phyloP scores from a whole-genome alignment of 2,113 vertebrate species.

The Myotis lucifugus region DNA sequence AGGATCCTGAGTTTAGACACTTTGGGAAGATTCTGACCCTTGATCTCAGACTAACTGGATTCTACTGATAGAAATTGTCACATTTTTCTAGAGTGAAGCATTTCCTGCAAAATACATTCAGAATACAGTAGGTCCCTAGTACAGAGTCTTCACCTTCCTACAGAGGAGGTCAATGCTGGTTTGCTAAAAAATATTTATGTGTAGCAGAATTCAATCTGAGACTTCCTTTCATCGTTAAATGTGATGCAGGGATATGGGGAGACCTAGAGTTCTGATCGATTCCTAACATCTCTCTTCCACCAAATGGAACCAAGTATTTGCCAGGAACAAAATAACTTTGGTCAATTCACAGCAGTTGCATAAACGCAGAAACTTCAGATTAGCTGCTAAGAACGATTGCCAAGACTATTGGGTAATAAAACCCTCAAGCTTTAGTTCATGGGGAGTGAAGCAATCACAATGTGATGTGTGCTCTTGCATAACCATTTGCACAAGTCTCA shows the following conservation, averaged over 20 bases:
- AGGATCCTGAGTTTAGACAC: background rate
- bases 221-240: background rate
- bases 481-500: constrained; percentile 64
- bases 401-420: constrained; percentile 3
- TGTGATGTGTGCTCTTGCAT: constrained; percentile 40
- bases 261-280: background rate
- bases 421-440: constrained; percentile 21
- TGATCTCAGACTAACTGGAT: background rate
- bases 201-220: background rate
- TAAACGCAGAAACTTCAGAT: background rate
- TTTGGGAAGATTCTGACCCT: background rate
- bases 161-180: background rate
- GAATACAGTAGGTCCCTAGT: background rate
- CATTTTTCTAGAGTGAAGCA: constrained; percentile 2
- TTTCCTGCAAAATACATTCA: constrained; percentile 23
- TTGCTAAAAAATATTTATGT: background rate
- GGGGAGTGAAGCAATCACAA: constrained; percentile 25
- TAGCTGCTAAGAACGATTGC: background rate
- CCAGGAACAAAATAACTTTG: background rate
- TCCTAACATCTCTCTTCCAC: background rate
- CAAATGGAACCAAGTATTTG: background rate
- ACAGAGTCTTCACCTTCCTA: background rate
- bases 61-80: background rate
- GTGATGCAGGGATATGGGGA: background rate
- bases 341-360: background rate